phyloP scores from a whole-genome alignment of 2,113 vertebrate species.

The Podocnemis expansa region DNA sequence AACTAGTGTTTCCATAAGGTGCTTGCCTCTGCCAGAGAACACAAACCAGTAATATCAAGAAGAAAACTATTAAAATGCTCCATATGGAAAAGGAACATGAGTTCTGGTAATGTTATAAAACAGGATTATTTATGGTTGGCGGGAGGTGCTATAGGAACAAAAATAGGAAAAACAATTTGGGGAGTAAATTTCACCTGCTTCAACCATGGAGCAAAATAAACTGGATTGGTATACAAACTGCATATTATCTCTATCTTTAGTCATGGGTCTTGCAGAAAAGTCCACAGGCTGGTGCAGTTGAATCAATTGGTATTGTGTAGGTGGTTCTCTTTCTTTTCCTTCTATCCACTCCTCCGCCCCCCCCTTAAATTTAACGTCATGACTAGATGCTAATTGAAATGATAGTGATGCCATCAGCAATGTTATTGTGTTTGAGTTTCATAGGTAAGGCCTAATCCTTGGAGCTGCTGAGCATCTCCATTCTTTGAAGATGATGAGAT shows the following conservation, averaged over 20 bases:
- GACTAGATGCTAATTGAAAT: not conserved
- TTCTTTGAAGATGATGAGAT: not conserved
- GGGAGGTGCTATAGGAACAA: not conserved
- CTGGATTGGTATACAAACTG: not conserved
- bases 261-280: not conserved
- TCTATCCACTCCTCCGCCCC: not conserved
- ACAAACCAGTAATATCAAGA: accelerated
- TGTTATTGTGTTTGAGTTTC: not conserved
- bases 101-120: not conserved
- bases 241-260: not conserved
- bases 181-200: not conserved
- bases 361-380: accelerated
- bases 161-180: not conserved
- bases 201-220: not conserved
- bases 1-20: not conserved
- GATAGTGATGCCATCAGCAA: not conserved
- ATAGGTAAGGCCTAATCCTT: not conserved
- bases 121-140: too few species aligned
- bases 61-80: not conserved
- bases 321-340: slow-evolving; percentile 30
- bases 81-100: not conserved
- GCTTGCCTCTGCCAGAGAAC: not conserved
- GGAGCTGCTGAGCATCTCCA: not conserved
- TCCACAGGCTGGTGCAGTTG: not conserved
- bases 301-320: not conserved